phyloP scores from a whole-genome alignment of 1,140 invertebrate genomes.

The Solen grandis region DNA sequence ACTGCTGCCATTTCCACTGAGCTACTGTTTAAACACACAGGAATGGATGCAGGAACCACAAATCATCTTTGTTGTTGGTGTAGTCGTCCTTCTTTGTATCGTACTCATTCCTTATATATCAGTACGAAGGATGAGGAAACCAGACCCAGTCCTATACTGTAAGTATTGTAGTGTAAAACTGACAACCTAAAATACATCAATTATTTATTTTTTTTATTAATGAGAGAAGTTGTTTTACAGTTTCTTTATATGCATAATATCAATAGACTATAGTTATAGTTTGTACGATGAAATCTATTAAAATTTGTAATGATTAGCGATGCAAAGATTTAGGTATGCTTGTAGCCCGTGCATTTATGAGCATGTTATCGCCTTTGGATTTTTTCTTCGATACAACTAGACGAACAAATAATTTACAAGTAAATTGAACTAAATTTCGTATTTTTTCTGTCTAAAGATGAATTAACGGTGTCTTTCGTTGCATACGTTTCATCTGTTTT shows the following conservation, averaged over 20 bases:
- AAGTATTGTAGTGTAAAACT: background rate
- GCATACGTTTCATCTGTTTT: too few species aligned
- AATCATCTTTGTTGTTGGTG: slow-evolving; percentile 30
- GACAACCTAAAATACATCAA: background rate
- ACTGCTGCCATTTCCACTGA: slow-evolving; percentile 32
- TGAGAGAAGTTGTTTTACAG: background rate
- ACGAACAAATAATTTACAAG: too few species aligned
- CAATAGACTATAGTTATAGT: background rate
- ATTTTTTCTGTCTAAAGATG: too few species aligned
- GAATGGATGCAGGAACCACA: slow-evolving; percentile 35
- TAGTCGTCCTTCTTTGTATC: slow-evolving; percentile 11
- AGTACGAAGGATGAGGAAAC: slow-evolving; percentile 30
- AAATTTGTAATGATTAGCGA: background rate
- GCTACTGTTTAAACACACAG: slow-evolving; percentile 22
- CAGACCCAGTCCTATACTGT: slow-evolving; percentile 47
- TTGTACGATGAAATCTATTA: background rate
- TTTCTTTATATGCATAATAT: background rate
- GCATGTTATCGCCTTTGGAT: too few species aligned
- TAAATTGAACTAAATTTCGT: too few species aligned
- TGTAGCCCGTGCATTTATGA: background rate
- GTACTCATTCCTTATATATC: slow-evolving; percentile 1
- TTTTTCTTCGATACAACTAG: too few species aligned
- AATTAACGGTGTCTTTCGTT: too few species aligned
- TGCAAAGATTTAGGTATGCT: background rate
- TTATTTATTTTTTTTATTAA: background rate